These are phyloP conservation scores for Stegostoma tigrinum DNA, from an alignment of 2,113 vertebrate genomes.

Conservation along the genomic window DNA sequence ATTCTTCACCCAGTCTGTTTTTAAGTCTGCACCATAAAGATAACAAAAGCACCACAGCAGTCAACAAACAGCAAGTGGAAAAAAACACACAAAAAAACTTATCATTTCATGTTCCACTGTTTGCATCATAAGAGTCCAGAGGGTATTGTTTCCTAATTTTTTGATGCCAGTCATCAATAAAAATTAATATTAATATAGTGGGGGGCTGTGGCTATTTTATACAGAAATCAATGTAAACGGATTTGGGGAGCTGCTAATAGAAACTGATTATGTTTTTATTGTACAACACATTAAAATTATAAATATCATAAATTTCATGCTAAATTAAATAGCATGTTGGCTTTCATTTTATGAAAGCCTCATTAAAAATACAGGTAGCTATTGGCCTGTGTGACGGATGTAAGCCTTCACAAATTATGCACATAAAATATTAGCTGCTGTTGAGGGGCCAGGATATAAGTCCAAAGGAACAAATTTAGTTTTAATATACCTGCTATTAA, in stretches of 20 bases:
- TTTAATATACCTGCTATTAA: slow-evolving; percentile 1
- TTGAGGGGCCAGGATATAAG: neutral
- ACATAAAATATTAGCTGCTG: slow-evolving; percentile 27
- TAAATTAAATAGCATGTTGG: slow-evolving; percentile 56
- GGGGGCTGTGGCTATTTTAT: slow-evolving; percentile 45
- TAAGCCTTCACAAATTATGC: slow-evolving; percentile 23
- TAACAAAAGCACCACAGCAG: neutral
- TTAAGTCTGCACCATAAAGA: neutral
- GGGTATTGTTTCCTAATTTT: slow-evolving; percentile 51
- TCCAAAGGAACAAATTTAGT: neutral
- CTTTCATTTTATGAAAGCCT: slow-evolving; percentile 44
- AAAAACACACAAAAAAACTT: slow-evolving; percentile 39
- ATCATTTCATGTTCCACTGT: slow-evolving; percentile 46
- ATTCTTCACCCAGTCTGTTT: slow-evolving; percentile 9
- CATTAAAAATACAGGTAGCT: slow-evolving; percentile 47
- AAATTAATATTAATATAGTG: slow-evolving; percentile 52
- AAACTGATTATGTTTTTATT: slow-evolving; percentile 58
- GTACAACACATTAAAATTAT: slow-evolving; percentile 55
- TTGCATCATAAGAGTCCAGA: slow-evolving; percentile 45
- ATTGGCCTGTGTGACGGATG: slow-evolving; percentile 36
- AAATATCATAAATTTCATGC: slow-evolving; percentile 56
- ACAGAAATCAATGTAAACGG: slow-evolving; percentile 50
- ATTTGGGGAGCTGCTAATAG: slow-evolving; percentile 50
- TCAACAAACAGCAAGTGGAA: slow-evolving; percentile 22
- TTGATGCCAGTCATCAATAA: slow-evolving; percentile 52